Evolutionary conservation across 2,797 vertebrate species (phyloP), one percentile per base, ranked within the genome.

Genomic region (Oceanodroma leucorhoa): DNA sequence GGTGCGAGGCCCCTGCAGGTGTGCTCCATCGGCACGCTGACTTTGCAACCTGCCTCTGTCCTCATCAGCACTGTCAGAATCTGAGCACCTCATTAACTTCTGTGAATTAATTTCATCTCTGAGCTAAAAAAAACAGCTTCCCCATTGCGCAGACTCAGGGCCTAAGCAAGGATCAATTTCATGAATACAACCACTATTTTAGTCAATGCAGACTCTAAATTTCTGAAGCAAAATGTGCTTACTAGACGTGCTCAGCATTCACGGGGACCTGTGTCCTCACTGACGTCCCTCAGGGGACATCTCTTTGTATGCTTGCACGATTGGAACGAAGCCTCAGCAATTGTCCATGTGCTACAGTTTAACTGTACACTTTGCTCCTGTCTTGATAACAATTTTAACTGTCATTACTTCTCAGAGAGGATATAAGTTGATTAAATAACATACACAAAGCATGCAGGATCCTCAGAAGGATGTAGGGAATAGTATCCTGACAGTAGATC

Each of bases 1-100:
- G 1, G 36, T 5, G 5, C 0, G 2, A 83, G 26, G 29, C 6
- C 48, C 26, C 53, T 71, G 69, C 86, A 73, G 73, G 69, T 71
- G 45, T 4, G 1, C 50, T 86, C 36, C 24, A 7, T 26, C 5
- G 0, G n/a, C 55, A n/a, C 4, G 6, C 21, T 67, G 72, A 83
- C 55, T 86, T 58, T 85, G 29, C 46, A 75, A 22, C 45, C n/a
- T 86, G 53, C 34, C 34, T 60, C 64, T 8, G 0, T 75, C 45
- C 45, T 92, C 83, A 81, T 69, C 81, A 78, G 32, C 9, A 24
- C 86, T 84, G 61, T 65, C 58, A 87, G 60, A 64, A 72, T 67
- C n/a, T 43, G 41, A 95, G 54, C 24, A 90, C 10, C 38, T 93
- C 34, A 41, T 94, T 96, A 95, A 78, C 6, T 6, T 61, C 36